These are phyloP conservation scores for Spea multiplicata DNA, from an alignment of 2,113 vertebrate genomes.

Conservation along the genomic window DNA sequence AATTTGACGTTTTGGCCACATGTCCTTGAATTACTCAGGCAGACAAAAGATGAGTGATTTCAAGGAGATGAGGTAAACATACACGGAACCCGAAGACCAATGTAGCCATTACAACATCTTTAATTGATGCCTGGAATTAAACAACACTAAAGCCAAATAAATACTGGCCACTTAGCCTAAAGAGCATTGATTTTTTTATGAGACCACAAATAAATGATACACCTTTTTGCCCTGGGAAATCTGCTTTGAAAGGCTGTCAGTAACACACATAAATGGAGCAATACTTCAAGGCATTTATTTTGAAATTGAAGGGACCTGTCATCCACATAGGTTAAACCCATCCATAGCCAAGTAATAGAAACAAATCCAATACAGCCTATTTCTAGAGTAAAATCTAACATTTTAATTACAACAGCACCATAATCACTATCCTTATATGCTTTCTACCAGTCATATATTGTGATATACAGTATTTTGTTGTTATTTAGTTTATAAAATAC, in stretches of 20 bases:
- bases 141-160: constrained; percentile 86
- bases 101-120: constrained; percentile 90
- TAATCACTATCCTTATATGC: no score
- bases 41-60: constrained; percentile 76
- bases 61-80: constrained; percentile 88
- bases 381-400: no score
- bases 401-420: no score
- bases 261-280: neutral
- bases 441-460: no score
- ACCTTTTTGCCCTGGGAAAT: constrained; percentile 56
- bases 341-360: neutral
- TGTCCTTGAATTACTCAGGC: constrained; percentile 91
- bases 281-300: constrained; percentile 10
- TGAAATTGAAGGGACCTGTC: constrained; percentile 22
- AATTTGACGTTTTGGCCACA: constrained; percentile 92
- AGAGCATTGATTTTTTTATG: constrained; percentile 88
- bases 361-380: no score
- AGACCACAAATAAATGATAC: constrained; percentile 77
- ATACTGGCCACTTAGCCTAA: constrained; percentile 96
- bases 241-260: constrained; percentile 47
- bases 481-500: no score
- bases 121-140: constrained; percentile 97
- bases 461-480: no score
- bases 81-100: constrained; percentile 75
- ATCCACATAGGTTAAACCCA: constrained; percentile 5